phyloP scores from a whole-genome alignment of 2,113 vertebrate species.

The Lepisosteus osseus region DNA sequence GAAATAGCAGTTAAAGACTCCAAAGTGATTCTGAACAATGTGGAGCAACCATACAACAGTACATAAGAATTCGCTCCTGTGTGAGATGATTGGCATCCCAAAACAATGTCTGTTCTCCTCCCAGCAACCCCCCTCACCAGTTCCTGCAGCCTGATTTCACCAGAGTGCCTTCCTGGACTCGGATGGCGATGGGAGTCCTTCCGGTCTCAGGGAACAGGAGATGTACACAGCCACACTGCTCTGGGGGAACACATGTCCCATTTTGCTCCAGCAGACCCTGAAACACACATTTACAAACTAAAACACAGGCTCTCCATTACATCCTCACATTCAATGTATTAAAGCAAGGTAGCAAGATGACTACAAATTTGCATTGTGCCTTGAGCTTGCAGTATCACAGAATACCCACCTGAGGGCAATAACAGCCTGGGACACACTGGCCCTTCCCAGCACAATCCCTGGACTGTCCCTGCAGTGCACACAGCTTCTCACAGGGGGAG shows the following conservation, averaged over 20 bases:
- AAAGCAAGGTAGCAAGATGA: too few species aligned
- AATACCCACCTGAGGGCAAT: slow-evolving; percentile 75
- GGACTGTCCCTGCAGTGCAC: slow-evolving; percentile 50
- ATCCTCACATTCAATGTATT: background rate
- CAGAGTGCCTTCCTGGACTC: slow-evolving; percentile 54
- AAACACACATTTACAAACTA: background rate
- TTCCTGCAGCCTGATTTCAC: slow-evolving; percentile 74
- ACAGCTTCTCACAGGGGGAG: slow-evolving; percentile 72
- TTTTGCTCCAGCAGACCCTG: slow-evolving; percentile 80
- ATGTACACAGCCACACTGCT: slow-evolving; percentile 70
- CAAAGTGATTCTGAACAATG: too few species aligned
- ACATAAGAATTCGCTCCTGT: too few species aligned
- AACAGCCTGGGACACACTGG: slow-evolving; percentile 77
- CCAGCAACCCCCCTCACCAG: slow-evolving; percentile 62
- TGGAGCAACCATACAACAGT: too few species aligned
- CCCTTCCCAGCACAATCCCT: slow-evolving; percentile 55
- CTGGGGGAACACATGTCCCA: slow-evolving; percentile 60
- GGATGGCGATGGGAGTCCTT: slow-evolving; percentile 40
- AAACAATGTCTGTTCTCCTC: background rate
- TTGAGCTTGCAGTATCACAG: too few species aligned
- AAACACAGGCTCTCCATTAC: background rate
- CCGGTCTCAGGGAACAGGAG: slow-evolving; percentile 33
- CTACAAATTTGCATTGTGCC: too few species aligned
- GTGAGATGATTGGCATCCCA: too few species aligned
- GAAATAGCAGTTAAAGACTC: too few species aligned